Percentiles rank a stretch among this genome's conserved stretches.
Evolutionary conservation across 2,797 vertebrate species (phyloP).

Genomic region (Oophaga sylvatica): DNA sequence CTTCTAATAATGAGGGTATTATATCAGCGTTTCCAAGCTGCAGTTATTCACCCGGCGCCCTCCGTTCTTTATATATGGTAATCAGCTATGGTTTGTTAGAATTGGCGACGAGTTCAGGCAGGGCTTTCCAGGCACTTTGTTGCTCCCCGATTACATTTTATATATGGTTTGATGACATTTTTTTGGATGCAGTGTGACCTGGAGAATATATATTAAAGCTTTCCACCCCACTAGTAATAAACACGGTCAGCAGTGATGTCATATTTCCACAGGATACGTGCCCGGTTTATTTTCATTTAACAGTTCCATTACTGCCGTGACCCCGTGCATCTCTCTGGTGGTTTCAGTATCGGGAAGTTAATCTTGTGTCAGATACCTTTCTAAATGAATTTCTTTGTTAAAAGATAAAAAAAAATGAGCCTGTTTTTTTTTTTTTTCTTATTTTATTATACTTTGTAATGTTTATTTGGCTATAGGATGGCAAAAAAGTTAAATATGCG

Average conservation of each 20-base stretch:
- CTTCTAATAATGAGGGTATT: neutral
- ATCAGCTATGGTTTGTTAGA: neutral
- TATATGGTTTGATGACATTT: conserved; percentile 2
- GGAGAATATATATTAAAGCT: neutral
- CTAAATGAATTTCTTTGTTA: neutral
- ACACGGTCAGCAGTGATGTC: neutral
- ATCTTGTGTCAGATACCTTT: conserved; percentile 3
- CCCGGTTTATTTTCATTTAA: neutral
- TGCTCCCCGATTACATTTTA: neutral
- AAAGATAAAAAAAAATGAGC: neutral
- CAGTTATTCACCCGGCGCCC: neutral
- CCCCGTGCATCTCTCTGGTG: neutral
- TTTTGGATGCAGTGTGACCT: neutral
- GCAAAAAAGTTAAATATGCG: too few species aligned
- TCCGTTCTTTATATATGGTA: neutral
- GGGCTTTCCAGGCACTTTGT: neutral
- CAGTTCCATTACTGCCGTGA: neutral
- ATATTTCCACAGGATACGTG: neutral
- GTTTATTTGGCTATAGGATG: neutral
- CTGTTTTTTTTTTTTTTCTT: neutral
- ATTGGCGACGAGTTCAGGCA: neutral
- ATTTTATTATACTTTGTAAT: neutral
- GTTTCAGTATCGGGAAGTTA: neutral
- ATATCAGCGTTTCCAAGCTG: neutral
- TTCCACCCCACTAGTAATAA: neutral